These are phyloP conservation scores for Halcyon senegalensis DNA, from an alignment of 2,113 vertebrate genomes.

Conservation along the genomic window DNA sequence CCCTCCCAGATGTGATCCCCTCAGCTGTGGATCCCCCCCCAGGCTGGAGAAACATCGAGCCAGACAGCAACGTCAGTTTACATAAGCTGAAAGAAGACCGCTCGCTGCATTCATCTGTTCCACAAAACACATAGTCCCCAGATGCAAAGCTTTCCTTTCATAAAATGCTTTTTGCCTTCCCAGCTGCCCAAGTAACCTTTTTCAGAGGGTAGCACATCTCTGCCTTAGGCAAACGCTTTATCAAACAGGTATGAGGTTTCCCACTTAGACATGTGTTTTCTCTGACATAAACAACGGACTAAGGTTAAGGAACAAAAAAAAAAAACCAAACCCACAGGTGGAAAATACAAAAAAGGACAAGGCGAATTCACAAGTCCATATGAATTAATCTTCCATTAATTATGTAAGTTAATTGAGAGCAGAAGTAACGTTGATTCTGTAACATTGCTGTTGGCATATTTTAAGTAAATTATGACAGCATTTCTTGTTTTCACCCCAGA, in stretches of 20 bases:
- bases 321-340: not conserved
- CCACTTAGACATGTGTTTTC: fast-evolving
- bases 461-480: not conserved
- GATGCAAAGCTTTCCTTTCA: not conserved
- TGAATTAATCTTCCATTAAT: not conserved
- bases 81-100: not conserved
- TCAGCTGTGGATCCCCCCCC: not conserved
- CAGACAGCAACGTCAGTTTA: not conserved
- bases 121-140: not conserved
- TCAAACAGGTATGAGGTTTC: not conserved
- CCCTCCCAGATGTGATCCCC: not conserved
- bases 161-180: not conserved
- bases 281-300: not conserved
- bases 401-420: not conserved
- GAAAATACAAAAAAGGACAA: not conserved
- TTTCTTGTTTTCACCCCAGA: not conserved
- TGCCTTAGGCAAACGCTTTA: not conserved
- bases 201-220: not conserved
- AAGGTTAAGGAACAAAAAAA: not conserved
- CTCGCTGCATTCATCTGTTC: not conserved
- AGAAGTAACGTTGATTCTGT: not conserved
- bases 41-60: not conserved
- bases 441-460: not conserved
- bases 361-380: not conserved
- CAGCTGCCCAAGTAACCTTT: not conserved